Evolutionary conservation across 2,888 invertebrate genomes (phyloP).

Genomic region (Callyntrura guangdongensis): DNA sequence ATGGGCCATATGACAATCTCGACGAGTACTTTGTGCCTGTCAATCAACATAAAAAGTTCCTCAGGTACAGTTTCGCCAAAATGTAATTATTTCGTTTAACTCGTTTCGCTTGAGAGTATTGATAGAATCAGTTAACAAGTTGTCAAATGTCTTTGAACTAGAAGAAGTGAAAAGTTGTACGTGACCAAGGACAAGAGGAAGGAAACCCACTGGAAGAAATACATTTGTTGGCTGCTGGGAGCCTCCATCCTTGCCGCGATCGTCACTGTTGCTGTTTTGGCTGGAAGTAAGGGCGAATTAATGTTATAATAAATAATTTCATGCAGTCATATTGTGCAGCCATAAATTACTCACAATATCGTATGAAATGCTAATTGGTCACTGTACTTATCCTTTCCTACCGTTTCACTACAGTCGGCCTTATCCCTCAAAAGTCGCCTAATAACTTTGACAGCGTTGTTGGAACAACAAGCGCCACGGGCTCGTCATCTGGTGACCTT

Average conservation of each 20-base stretch:
- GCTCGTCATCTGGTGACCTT: conserved; percentile 60
- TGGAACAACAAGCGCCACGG: conserved; percentile 68
- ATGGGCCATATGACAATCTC: conserved; percentile 88
- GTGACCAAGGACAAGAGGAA: conserved; percentile 93
- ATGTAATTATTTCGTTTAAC: not conserved
- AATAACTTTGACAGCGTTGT: conserved; percentile 77
- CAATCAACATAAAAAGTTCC: conserved; percentile 94
- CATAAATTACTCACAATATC: not conserved
- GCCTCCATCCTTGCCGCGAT: conserved; percentile 89
- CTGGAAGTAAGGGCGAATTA: conserved; percentile 89
- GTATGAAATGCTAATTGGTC: not conserved
- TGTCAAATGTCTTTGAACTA: conserved; percentile 86
- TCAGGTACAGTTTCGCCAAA: conserved; percentile 90
- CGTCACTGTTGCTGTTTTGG: conserved; percentile 90
- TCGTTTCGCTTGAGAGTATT: too few relatives aligned
- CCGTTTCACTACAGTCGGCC: conserved; percentile 78
- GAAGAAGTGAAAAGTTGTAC: conserved; percentile 93
- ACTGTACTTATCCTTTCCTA: not conserved
- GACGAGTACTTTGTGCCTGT: conserved; percentile 95
- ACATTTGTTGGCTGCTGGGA: conserved; percentile 90
- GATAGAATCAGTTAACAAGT: conserved; percentile 20
- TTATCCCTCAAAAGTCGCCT: conserved; percentile 82
- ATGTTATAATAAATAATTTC: not conserved
- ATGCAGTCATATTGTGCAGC: not conserved
- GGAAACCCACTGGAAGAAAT: conserved; percentile 89